Base-by-base conservation (phyloP, 1,140 invertebrate species). In the Pseudoatta argentina region DNA sequence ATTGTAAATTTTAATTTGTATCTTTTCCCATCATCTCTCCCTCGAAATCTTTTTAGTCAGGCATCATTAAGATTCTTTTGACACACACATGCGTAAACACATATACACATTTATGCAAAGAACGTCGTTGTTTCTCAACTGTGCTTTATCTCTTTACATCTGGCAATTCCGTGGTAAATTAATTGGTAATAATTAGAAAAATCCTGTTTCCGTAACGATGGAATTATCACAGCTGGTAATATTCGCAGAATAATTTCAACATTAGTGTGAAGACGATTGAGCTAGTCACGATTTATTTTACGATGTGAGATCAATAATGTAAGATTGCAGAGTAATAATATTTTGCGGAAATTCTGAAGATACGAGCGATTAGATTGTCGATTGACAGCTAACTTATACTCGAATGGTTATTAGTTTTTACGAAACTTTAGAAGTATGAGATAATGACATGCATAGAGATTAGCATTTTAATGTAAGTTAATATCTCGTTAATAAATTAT, bases 381-480 rank as follows among this genome's bases (percentile, higher is more conserved):
- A 71, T 59, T 71, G 51, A 27, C 51, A 21, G 5, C n/a, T 39
- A 18, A 14, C 34, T 81, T 61, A 27, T 71, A n/a, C 21, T 57
- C 48, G 30, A 66, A 71, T 66, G 34, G 59, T 71, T 71, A 71
- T 57, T 81, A 81, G 12, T 71, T 81, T 57, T 81, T 81, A 71
- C 57, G 53, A 71, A 48, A 57, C 53, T n/a, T 24, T 39, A 61
- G 30, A 76, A 27, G 21, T 81, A 16, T 44, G 24, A 10, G 16
- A 71, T 59, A 71, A 81, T 66, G 51, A 57, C 21, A 57, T 71
- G 16, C 30, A 55, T 57, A 57, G 21, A 71, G 14, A 30, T 34
- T 79, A 79, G 78, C 66, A 81, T 81, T 81, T 81, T 57, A 71
- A 81, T 81, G n/a, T 21, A 69, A 71, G 51, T 34, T 34, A 34